These are phyloP conservation scores for Leuciscus waleckii DNA, from an alignment of 2,797 vertebrate genomes.

Conservation along the genomic window DNA sequence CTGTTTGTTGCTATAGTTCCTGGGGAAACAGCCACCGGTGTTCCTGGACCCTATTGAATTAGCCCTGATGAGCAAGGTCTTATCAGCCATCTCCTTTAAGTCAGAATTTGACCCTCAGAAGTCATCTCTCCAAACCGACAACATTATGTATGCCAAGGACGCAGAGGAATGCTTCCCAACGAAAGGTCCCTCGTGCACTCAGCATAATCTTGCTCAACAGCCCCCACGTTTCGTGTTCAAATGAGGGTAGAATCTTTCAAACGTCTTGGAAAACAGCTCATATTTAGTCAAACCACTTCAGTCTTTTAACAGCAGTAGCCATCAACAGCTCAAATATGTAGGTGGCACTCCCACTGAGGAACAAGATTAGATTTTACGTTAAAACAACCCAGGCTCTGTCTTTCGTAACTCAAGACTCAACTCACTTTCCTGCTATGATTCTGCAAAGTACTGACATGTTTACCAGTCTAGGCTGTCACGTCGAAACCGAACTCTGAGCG, in stretches of 20 bases:
- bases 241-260: constrained; percentile 34
- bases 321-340: constrained; percentile 48
- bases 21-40: constrained; percentile 55
- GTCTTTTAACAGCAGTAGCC: constrained; percentile 34
- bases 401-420: constrained; percentile 11
- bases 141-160: constrained; percentile 51
- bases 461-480: constrained; percentile 36
- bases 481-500: constrained; percentile 33
- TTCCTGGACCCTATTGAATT: constrained; percentile 57
- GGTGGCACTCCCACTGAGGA: constrained; percentile 33
- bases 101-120: constrained; percentile 48
- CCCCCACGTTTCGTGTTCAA: constrained; percentile 20
- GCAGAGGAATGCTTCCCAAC: constrained; percentile 42
- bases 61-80: constrained; percentile 56
- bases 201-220: constrained; percentile 45
- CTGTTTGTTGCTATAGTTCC: constrained; percentile 61
- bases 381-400: constrained; percentile 6
- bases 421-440: constrained; percentile 32
- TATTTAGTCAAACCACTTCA: constrained; percentile 46
- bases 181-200: constrained; percentile 36
- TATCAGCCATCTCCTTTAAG: constrained; percentile 59
- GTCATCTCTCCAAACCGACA: constrained; percentile 45
- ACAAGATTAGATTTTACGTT: constrained; percentile 52
- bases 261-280: constrained; percentile 31
- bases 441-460: constrained; percentile 39